Conservation (phyloP, 2,797 vertebrate genomes). For the Ciconia nigra region DNA sequence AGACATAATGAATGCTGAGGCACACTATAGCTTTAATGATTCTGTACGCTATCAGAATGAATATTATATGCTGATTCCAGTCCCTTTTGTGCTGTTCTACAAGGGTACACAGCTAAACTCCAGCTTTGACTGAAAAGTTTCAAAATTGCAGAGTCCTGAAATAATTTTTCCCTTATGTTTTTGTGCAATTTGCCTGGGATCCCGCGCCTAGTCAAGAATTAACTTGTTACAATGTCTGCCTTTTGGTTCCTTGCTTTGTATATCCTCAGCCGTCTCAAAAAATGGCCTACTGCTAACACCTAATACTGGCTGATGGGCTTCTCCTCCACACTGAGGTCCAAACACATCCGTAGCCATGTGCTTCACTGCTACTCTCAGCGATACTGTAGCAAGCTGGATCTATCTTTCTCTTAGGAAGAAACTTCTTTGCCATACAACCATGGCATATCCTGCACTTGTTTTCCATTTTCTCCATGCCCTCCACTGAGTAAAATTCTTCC, state of each 20-base stretch:
- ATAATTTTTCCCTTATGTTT: not conserved
- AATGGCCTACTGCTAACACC: fast-evolving
- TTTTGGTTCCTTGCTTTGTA: not conserved
- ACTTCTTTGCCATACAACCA: not conserved
- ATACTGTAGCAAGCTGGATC: not conserved
- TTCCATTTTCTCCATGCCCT: not conserved
- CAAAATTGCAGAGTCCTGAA: not conserved
- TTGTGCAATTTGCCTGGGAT: not conserved
- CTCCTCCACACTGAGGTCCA: not conserved
- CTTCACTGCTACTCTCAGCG: not conserved
- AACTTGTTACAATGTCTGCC: not conserved
- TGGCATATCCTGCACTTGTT: not conserved
- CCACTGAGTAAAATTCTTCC: not conserved
- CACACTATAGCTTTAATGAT: not conserved
- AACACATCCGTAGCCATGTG: fast-evolving
- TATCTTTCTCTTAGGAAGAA: not conserved
- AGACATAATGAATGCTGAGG: not conserved
- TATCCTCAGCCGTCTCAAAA: not conserved
- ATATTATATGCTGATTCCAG: not conserved
- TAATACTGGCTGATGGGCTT: not conserved
- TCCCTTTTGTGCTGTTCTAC: not conserved
- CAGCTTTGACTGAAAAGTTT: not conserved
- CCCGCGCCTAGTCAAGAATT: fast-evolving
- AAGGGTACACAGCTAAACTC: not conserved
- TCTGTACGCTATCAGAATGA: not conserved